Base-by-base conservation (phyloP, 2,888 invertebrate genomes). In the Nomada ruficornis region DNA sequence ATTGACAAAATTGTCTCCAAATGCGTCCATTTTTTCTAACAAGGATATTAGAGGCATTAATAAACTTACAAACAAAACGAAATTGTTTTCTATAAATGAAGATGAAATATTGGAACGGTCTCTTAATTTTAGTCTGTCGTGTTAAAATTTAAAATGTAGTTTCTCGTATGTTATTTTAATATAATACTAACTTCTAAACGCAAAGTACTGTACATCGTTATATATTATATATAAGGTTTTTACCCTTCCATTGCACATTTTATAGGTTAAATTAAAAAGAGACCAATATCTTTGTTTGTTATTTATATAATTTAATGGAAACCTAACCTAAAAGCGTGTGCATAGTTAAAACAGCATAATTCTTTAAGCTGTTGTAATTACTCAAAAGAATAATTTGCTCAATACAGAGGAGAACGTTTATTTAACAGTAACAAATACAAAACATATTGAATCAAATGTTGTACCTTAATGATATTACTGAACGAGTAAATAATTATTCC, bases 1-100 rank as follows among this genome's bases (percentile, higher is more conserved):
- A 55, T 88, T 92, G 70, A 91, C 91, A 91, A 97, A 97, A 94
- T 96, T 97, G 93, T 97, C 97, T 73, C 96, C 97, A 91, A 98
- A 98, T 89, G 96, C 96, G 93, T 97, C 97, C 97, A 98, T 97
- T 42, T 68, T 67, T 60, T 60, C 44, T 81, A 59, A 71, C 5
- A 47, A 68, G 18, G 47, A 20, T 13, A 60, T 26, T 1, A 60
- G 59, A 29, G 2, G 15, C 55, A 72, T 60, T 72, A 2, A 23
- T 1, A 63, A 63, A 26, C 4, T 47, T 68, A 50, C 10, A 55
- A 11, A 52, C 0, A 15, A 29, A 65, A 18, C 2, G 52, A 47
- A 54, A 42, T 4, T 55, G 18, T 54, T 44, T n/a, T n/a, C 20
- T 0, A 29, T 23, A 26, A 26, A 18, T 29, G 54, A 23, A 13